Conservation (phyloP, 2,797 vertebrate species). For the Tokudaia tokunoshimensis region DNA sequence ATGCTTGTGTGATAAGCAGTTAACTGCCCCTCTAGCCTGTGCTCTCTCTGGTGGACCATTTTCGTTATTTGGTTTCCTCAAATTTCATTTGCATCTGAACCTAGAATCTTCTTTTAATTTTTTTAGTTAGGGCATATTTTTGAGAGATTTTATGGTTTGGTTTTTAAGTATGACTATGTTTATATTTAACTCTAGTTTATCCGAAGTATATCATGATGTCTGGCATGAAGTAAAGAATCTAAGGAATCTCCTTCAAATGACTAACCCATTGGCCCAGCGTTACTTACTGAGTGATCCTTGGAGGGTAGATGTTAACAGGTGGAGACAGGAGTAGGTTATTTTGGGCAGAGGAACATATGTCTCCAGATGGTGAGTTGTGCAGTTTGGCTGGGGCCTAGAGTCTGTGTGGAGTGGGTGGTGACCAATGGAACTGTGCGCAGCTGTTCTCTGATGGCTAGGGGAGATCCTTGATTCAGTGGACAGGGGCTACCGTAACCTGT, state of each 20-base stretch:
- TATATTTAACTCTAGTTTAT: conserved; percentile 37
- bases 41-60: background rate
- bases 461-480: background rate
- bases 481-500: background rate
- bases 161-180: conserved; percentile 18
- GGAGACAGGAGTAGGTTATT: conserved; percentile 71
- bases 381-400: conserved; percentile 39
- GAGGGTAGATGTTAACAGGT: conserved; percentile 74
- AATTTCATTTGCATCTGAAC: conserved; percentile 12
- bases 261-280: conserved; percentile 64
- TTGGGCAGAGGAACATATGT: conserved; percentile 72
- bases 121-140: background rate
- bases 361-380: conserved; percentile 60
- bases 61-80: background rate
- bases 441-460: background rate
- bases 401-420: background rate
- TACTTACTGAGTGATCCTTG: conserved; percentile 67
- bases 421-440: background rate
- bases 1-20: background rate
- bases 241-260: conserved; percentile 62
- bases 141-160: background rate
- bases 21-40: background rate
- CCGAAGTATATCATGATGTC: background rate
- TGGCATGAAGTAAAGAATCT: conserved; percentile 67
- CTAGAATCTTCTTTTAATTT: background rate